Evolutionary conservation across 2,888 invertebrate genomes (phyloP), one percentile per base, ranked within the genome.

Genomic region (Cylindroiulus punctatus): DNA sequence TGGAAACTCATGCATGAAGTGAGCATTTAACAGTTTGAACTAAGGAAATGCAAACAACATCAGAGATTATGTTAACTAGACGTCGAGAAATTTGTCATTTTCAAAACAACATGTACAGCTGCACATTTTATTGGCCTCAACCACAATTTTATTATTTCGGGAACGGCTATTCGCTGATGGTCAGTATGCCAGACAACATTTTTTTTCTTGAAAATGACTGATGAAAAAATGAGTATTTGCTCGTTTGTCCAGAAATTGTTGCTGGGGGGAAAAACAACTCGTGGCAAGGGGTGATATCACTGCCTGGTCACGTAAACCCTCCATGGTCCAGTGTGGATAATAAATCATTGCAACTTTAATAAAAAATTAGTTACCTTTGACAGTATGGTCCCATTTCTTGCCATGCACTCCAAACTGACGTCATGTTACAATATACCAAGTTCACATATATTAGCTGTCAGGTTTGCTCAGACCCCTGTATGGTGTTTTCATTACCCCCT

Each of bases 351-450:
- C n/a, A 65, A 65, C 65, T 22, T 65, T 22, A 65, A 65, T 65
- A 65, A 65, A 65, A 65, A 65, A 3, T n/a, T 65, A 22, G 65
- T 65, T 65, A 65, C 65, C 65, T 65, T 65, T 65, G 65, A 65
- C 65, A 65, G 65, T 65, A 65, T 65, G 65, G 65, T 65, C 65
- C 65, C 65, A 65, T 65, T 65, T 65, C 65, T 65, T 65, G 65
- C 22, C 22, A 65, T 65, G 22, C 44, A 22, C n/a, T 8, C 65
- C 22, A 44, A 12, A 44, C 44, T 65, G 65, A 65, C 65, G 65
- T 65, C 65, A 65, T 65, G 22, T 65, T 65, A 65, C 65, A 65
- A 65, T 65, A 65, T 65, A 1, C 26, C 8, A 65, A 65, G 65
- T 65, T 65, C 26, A 65, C 65, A 8, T 22, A n/a, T 65, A 65